A percentile compares a stretch with the other conserved stretches of the same genome.
These are phyloP conservation scores for Leucophenga varia DNA, from an alignment of 1,140 invertebrate genomes.

Conservation along the genomic window DNA sequence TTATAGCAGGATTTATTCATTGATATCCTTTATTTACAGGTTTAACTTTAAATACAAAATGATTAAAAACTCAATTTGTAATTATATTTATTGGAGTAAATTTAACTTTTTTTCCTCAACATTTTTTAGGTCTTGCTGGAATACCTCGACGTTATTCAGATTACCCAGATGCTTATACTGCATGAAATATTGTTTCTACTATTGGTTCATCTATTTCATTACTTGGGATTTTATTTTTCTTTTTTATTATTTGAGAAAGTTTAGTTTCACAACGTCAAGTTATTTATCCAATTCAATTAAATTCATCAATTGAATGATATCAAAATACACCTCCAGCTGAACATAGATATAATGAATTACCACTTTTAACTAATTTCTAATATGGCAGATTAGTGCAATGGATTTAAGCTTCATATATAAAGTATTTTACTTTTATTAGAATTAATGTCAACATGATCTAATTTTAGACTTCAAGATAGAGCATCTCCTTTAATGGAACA, in stretches of 20 bases:
- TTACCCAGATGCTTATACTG: constrained; percentile 66
- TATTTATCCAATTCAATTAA: constrained; percentile 56
- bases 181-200: constrained; percentile 68
- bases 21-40: constrained; percentile 69
- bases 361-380: constrained; percentile 60
- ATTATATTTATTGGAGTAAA: constrained; percentile 69
- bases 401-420: constrained; percentile 65
- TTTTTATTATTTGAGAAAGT: constrained; percentile 59
- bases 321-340: constrained; percentile 60
- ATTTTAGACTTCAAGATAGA: constrained; percentile 61
- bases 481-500: constrained; percentile 63
- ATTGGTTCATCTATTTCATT: constrained; percentile 64
- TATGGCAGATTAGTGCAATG: constrained; percentile 62
- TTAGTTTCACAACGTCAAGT: constrained; percentile 55
- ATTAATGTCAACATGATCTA: constrained; percentile 58
- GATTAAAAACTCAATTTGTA: constrained; percentile 64
- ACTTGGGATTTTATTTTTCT: constrained; percentile 60
- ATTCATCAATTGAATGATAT: constrained; percentile 63
- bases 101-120: constrained; percentile 76
- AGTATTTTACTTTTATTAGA: constrained; percentile 59
- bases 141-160: constrained; percentile 74
- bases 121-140: constrained; percentile 72
- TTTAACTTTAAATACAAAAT: constrained; percentile 59
- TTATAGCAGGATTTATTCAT: constrained; percentile 67
- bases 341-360: constrained; percentile 62